phyloP scores from a whole-genome alignment of 2,888 invertebrate genomes.

The Eupithecia subumbrata region DNA sequence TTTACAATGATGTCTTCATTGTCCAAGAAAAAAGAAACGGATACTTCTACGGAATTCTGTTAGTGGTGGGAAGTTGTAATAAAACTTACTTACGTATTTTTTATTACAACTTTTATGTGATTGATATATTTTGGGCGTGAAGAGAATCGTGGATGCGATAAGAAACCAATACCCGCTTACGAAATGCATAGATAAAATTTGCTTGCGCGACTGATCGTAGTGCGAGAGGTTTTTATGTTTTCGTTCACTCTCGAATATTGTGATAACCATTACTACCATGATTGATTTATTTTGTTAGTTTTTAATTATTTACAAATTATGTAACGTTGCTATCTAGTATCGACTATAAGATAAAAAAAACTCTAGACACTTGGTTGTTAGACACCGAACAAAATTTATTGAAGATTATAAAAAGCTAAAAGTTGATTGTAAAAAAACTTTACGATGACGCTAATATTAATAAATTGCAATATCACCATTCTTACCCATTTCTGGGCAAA shows the following conservation, averaged over 20 bases:
- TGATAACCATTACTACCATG: neutral
- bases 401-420: neutral
- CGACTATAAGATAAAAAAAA: neutral
- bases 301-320: neutral
- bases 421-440: neutral
- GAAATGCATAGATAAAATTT: slow-evolving; percentile 37
- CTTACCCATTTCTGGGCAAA: neutral
- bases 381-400: neutral
- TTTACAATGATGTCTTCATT: neutral
- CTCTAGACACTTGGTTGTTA: neutral
- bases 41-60: neutral
- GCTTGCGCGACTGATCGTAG: neutral
- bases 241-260: neutral
- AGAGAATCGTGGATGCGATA: slow-evolving; percentile 55
- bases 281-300: neutral
- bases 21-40: neutral
- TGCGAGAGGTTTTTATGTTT: neutral
- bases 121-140: slow-evolving; percentile 14
- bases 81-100: neutral
- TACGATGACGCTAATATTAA: neutral
- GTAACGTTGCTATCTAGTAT: neutral
- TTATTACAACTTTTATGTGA: slow-evolving; percentile 6
- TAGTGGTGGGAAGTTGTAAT: neutral
- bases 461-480: neutral
- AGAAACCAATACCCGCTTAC: slow-evolving; percentile 65